Evolutionary conservation across 2,797 vertebrate species (phyloP).

Genomic region (Lates japonicus): DNA sequence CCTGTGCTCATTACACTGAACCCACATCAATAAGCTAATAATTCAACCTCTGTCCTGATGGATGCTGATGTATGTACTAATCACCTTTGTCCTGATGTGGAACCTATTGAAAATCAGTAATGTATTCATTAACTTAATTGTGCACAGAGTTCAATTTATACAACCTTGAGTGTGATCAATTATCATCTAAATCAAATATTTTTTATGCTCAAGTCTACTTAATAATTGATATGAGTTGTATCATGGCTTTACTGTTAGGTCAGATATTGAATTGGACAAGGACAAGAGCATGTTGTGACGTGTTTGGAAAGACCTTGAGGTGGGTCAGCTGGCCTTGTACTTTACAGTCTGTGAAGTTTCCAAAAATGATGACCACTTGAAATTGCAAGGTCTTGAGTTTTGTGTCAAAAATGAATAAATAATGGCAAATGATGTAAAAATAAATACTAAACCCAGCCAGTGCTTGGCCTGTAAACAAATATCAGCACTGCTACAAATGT

Average conservation of each 20-base stretch:
- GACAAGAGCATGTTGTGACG: not conserved
- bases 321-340: slow-evolving; percentile 19
- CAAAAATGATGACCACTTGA: not conserved
- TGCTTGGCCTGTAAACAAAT: not conserved
- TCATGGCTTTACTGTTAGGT: not conserved
- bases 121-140: slow-evolving; percentile 66
- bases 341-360: slow-evolving; percentile 4
- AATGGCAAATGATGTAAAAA: too few species aligned
- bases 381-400: not conserved
- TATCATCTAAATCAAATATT: slow-evolving; percentile 40
- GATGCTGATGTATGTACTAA: slow-evolving; percentile 72
- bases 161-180: slow-evolving; percentile 57
- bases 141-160: slow-evolving; percentile 50
- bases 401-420: not conserved
- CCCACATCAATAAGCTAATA: slow-evolving; percentile 68
- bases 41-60: slow-evolving; percentile 61
- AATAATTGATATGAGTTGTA: slow-evolving; percentile 35
- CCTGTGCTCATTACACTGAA: slow-evolving; percentile 54
- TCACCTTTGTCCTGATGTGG: slow-evolving; percentile 68
- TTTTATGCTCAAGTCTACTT: slow-evolving; percentile 8
- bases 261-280: not conserved
- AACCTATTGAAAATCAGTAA: slow-evolving; percentile 69
- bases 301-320: not conserved
- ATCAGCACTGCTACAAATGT: not conserved
- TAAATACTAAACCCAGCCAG: too few species aligned